Percentiles rank a stretch among this genome's conserved stretches.
Conservation (phyloP, 2,797 vertebrate genomes). For the Trematomus bernacchii region DNA sequence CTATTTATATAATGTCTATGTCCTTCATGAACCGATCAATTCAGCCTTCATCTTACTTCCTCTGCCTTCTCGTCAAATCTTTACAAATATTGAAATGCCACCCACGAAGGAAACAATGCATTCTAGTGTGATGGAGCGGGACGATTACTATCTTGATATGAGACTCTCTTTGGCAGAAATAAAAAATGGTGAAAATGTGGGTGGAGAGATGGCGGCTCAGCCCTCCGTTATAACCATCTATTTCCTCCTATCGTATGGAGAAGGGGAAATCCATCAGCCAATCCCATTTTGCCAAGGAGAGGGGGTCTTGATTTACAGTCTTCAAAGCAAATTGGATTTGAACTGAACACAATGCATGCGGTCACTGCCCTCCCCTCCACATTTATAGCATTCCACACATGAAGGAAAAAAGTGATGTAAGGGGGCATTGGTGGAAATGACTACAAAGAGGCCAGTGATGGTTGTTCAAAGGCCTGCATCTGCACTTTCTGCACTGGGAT, state of each 20-base stretch:
- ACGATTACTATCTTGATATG: slow-evolving; percentile 47
- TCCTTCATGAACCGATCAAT: neutral
- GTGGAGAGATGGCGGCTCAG: slow-evolving; percentile 59
- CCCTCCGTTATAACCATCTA: slow-evolving; percentile 26
- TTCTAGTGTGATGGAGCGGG: neutral
- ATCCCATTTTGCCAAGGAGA: neutral
- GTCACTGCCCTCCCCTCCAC: neutral
- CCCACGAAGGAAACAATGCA: neutral
- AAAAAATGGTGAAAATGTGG: slow-evolving; percentile 56
- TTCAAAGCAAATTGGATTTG: slow-evolving; percentile 9
- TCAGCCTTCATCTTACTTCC: rapidly evolving
- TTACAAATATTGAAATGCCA: neutral
- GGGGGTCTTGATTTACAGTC: slow-evolving; percentile 7
- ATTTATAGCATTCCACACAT: slow-evolving; percentile 41
- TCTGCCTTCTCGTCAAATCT: too few relatives aligned
- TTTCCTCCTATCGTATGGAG: slow-evolving; percentile 21
- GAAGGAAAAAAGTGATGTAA: slow-evolving; percentile 53
- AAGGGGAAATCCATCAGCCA: slow-evolving; percentile 33
- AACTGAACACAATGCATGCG: neutral
- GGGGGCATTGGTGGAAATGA: neutral
- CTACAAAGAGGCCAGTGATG: neutral
- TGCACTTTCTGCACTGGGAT: neutral
- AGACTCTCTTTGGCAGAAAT: slow-evolving; percentile 46
- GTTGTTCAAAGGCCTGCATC: neutral
- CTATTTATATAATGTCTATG: too few relatives aligned